Conservation (phyloP, 2,113 vertebrate species). For the Sinocyclocheilus maitianheensis region DNA sequence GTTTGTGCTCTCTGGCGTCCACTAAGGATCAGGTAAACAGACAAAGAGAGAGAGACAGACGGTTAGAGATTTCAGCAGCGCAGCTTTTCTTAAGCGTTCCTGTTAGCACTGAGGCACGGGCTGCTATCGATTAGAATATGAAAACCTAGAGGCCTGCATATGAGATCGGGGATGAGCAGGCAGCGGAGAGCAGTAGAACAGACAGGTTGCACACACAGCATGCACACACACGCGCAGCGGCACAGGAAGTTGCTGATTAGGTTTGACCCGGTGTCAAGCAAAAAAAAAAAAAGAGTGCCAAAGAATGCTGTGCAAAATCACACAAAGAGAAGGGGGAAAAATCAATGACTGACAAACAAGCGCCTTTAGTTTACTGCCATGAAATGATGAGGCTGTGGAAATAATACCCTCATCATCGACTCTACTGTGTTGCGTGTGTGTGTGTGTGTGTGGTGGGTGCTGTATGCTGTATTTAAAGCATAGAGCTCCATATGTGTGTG, state of each 20-base stretch:
- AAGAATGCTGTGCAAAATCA: constrained; percentile 33
- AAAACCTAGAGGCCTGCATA: constrained; percentile 24
- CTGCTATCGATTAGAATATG: constrained; percentile 43
- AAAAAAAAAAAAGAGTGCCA: background rate
- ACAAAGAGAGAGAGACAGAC: constrained; percentile 4
- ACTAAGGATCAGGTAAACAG: constrained; percentile 37
- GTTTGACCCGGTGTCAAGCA: constrained; percentile 52
- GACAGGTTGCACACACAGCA: constrained; percentile 31
- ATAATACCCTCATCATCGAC: constrained; percentile 35
- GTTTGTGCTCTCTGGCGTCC: constrained; percentile 22
- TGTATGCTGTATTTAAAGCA: background rate
- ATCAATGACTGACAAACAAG: constrained; percentile 49
- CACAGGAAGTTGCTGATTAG: constrained; percentile 47
- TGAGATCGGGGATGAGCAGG: constrained; percentile 24
- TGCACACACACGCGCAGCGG: background rate
- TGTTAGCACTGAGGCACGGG: constrained; percentile 27
- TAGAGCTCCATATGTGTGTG: constrained; percentile 17
- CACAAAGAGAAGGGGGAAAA: constrained; percentile 19
- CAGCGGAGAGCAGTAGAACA: background rate
- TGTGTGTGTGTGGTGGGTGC: background rate
- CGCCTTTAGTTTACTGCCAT: constrained; percentile 27
- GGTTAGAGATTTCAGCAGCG: constrained; percentile 25
- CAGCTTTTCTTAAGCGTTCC: constrained; percentile 38
- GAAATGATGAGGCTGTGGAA: constrained; percentile 34
- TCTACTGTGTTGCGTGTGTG: background rate